Base-by-base conservation (phyloP, 1,140 invertebrate genomes). In the Drosophila carrolli region DNA sequence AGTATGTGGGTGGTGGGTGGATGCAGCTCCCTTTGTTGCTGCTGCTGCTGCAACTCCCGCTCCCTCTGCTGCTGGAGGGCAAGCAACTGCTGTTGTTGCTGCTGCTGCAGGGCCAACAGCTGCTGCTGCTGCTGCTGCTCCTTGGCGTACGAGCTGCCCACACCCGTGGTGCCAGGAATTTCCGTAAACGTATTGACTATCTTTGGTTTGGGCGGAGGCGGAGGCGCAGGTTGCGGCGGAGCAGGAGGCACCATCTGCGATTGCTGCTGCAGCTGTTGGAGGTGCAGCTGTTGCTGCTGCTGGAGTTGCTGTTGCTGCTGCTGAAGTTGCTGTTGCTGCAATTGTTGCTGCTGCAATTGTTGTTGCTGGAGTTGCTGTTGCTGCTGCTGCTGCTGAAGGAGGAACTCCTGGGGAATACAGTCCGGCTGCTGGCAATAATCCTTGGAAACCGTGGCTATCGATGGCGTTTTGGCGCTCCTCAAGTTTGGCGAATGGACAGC, bases 401-500 rank as follows among this genome's bases (percentile, higher is more conserved):
- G 35, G 65, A 86, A 82, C 41, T 90, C 81, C 53, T 90, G 91
- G 5, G 91, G 85, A 63, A 92, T 78, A 63, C 90, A 92, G 65
- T 91, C 91, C 57, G 91, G 75, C 79, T 91, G 89, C 60, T 91
- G 89, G 68, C 83, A 92, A 44, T 92, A 92, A 57, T 92, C 91
- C 77, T 91, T 92, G 0, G 92, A 92, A 11, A 92, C 91, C 4
- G 92, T 92, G 43, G 92, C 85, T 76, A 92, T 91, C 32, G 83
- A 92, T 10, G 92, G 91, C 41, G 90, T 91, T 44, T 90, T 89
- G 44, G 92, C 88, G 56, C 82, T 92, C 43, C 92, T 90, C 53
- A 92, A 61, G 59, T 92, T 91, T 5, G 92, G 91, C 38, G 85
- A 91, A 50, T 68, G 65, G 0, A 68, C 38, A 1, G 85, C 82